Conservation (phyloP, 2,113 vertebrate genomes). For the Cettia cetti region DNA sequence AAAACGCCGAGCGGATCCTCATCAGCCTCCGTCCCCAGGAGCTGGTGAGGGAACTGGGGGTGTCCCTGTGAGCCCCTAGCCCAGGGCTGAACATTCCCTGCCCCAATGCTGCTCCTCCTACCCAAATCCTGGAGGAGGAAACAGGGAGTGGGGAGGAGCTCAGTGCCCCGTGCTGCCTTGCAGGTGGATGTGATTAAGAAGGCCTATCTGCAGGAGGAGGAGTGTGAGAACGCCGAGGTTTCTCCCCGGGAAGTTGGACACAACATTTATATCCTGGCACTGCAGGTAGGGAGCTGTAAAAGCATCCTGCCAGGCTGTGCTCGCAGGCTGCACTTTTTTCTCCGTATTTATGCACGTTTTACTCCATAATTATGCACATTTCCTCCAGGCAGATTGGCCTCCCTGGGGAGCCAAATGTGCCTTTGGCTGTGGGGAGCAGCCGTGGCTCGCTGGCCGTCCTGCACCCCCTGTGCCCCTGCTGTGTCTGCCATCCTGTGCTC, state of each 20-base stretch:
- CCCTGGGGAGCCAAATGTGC: background rate
- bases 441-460: background rate
- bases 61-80: background rate
- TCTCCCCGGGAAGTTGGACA: conserved; percentile 93
- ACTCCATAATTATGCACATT: background rate
- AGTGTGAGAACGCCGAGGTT: conserved; percentile 85
- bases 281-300: conserved; percentile 79
- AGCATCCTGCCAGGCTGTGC: background rate
- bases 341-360: background rate
- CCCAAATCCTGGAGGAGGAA: background rate
- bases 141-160: background rate
- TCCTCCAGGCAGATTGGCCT: background rate
- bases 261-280: conserved; percentile 95
- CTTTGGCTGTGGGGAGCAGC: background rate
- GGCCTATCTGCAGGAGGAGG: conserved; percentile 90
- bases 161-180: background rate
- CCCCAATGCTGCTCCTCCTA: background rate
- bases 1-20: conserved; percentile 94
- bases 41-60: conserved; percentile 77
- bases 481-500: background rate
- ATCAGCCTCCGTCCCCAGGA: conserved; percentile 93
- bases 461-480: background rate
- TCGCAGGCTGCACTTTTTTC: background rate
- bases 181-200: conserved; percentile 97
- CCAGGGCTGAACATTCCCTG: accelerated